These are phyloP conservation scores for Beris chalybata DNA, from an alignment of 2,888 invertebrate species.

Conservation along the genomic window DNA sequence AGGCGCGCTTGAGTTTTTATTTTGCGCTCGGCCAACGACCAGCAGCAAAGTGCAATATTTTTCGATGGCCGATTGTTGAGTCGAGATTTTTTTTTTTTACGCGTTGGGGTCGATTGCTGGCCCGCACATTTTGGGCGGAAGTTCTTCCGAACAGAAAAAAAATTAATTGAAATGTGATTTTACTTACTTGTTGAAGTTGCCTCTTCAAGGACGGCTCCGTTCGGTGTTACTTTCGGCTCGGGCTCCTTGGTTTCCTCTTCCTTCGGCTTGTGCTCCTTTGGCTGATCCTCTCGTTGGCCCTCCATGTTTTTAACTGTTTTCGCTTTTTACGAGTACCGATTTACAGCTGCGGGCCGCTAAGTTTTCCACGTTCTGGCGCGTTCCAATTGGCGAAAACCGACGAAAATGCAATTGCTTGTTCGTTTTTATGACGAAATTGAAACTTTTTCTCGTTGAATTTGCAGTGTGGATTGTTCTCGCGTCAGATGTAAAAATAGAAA, in stretches of 20 bases:
- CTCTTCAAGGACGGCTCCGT: slow-evolving; percentile 26
- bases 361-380: neutral
- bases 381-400: slow-evolving; percentile 6
- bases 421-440: neutral
- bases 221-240: slow-evolving; percentile 1
- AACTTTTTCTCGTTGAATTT: neutral
- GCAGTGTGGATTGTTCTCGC: slow-evolving; percentile 22
- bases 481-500: slow-evolving; percentile 32
- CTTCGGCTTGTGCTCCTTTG: neutral
- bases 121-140: neutral
- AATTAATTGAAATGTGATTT: neutral
- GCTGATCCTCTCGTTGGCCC: slow-evolving; percentile 7
- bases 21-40: slow-evolving; percentile 1
- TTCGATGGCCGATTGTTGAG: slow-evolving; percentile 17
- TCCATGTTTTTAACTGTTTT: slow-evolving; percentile 22
- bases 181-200: slow-evolving; percentile 40
- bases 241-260: neutral
- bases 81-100: slow-evolving; percentile 22
- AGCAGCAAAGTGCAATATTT: slow-evolving; percentile 15
- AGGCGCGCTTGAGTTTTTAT: slow-evolving; percentile 15
- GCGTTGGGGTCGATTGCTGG: slow-evolving; percentile 12
- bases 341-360: slow-evolving; percentile 15
- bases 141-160: slow-evolving; percentile 3
- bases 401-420: neutral
- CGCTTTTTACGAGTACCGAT: neutral